Conservation (phyloP, 2,888 invertebrate species). For the Pseudoips prasinana region DNA sequence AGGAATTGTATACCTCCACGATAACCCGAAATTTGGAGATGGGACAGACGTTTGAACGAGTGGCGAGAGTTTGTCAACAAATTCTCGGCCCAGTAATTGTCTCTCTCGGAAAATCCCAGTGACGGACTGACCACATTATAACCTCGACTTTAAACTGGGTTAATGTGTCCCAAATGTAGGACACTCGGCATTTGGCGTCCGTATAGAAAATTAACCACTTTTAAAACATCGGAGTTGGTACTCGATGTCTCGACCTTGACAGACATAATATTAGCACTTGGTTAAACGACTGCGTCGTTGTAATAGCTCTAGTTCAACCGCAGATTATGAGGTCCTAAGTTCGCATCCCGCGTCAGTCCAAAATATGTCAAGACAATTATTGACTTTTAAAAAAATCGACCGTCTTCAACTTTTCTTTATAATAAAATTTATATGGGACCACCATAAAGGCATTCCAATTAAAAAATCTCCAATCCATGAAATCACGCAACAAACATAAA, state of each 20-base stretch:
- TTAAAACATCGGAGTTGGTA: constrained; percentile 33
- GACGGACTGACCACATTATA: constrained; percentile 51
- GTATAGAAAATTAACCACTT: constrained; percentile 48
- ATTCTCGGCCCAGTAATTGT: constrained; percentile 22
- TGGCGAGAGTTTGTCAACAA: constrained; percentile 19
- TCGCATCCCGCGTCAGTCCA: too few relatives aligned
- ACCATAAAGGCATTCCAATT: too few relatives aligned
- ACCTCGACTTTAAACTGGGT: constrained; percentile 68
- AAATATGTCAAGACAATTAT: constrained; percentile 49
- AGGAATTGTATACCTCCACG: constrained; percentile 15
- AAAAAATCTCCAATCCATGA: too few relatives aligned
- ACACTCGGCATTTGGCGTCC: constrained; percentile 55
- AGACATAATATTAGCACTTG: constrained; percentile 39
- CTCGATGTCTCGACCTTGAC: constrained; percentile 54
- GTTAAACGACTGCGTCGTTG: too few relatives aligned
- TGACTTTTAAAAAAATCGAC: constrained; percentile 33
- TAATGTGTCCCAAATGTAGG: constrained; percentile 68
- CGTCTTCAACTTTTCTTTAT: too few relatives aligned
- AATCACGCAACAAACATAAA: too few relatives aligned
- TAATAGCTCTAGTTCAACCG: too few relatives aligned
- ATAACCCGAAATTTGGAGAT: constrained; percentile 5
- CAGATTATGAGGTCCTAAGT: too few relatives aligned
- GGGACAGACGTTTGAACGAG: constrained; percentile 5
- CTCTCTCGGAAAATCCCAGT: constrained; percentile 38
- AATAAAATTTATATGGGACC: too few relatives aligned